A percentile compares a stretch with the other conserved stretches of the same genome.
phyloP scores from a whole-genome alignment of 2,113 vertebrate genomes.

The Fulmarus glacialis region DNA sequence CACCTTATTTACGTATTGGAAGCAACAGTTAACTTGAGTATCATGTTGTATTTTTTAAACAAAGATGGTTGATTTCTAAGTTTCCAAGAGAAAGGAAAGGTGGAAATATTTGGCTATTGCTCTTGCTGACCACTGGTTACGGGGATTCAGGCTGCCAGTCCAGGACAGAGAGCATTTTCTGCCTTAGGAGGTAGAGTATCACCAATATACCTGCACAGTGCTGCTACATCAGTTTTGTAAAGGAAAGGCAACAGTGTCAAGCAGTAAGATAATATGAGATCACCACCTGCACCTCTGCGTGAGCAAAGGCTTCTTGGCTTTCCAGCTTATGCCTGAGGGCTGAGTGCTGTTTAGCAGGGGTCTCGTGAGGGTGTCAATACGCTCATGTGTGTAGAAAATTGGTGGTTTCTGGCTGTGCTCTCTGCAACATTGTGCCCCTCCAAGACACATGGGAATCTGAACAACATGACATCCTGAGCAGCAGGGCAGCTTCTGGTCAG shows the following conservation, averaged over 20 bases:
- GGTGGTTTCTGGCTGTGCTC: not conserved
- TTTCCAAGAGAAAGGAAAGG: not conserved
- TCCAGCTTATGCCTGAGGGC: not conserved
- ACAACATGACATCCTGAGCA: not conserved
- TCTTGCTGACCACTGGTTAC: not conserved
- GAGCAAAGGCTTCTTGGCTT: not conserved
- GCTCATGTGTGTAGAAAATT: not conserved
- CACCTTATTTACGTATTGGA: not conserved
- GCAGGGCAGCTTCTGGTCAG: constrained; percentile 48
- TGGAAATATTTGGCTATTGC: not conserved
- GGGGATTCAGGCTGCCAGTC: not conserved
- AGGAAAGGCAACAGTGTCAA: not conserved
- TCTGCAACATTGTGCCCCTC: not conserved
- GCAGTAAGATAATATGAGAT: not conserved
- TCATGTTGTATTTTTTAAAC: not conserved
- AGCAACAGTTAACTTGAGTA: not conserved
- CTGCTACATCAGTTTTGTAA: not conserved
- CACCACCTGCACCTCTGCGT: not conserved
- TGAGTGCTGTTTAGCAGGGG: not conserved
- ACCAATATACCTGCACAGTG: too few species aligned
- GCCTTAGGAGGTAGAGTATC: not conserved
- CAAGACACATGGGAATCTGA: not conserved
- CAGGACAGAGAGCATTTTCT: not conserved
- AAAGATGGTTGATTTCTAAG: not conserved
- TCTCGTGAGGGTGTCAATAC: not conserved